These are phyloP conservation scores for Oscheius sp. DNA, from an alignment of 1,140 invertebrate species.

Conservation along the genomic window DNA sequence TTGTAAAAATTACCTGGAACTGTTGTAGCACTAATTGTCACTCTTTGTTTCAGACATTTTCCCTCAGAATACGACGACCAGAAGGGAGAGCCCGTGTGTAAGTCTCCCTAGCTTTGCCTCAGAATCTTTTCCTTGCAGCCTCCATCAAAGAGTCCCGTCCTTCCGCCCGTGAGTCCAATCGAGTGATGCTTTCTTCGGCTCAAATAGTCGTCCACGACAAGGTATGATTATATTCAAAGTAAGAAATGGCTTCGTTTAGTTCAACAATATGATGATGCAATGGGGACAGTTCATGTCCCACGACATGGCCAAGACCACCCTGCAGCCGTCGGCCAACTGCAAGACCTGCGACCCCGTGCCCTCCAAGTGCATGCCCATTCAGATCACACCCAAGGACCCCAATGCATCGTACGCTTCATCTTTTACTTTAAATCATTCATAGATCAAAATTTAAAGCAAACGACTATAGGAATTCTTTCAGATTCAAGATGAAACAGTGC, in stretches of 20 bases:
- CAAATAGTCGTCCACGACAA: slow-evolving; percentile 48
- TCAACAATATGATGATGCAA: slow-evolving; percentile 55
- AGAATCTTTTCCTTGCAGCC: slow-evolving; percentile 42
- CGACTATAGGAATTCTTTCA: slow-evolving; percentile 36
- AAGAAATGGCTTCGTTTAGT: slow-evolving; percentile 41
- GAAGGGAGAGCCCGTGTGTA: slow-evolving; percentile 49
- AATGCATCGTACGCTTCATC: slow-evolving; percentile 45
- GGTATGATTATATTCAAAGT: background rate
- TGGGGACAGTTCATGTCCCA: slow-evolving; percentile 61
- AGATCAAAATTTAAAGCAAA: slow-evolving; percentile 39
- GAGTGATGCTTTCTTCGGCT: slow-evolving; percentile 52
- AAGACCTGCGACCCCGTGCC: slow-evolving; percentile 54
- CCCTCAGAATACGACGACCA: slow-evolving; percentile 54
- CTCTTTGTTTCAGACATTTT: slow-evolving; percentile 43
- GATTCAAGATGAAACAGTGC: slow-evolving; percentile 54
- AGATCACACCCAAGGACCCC: slow-evolving; percentile 52
- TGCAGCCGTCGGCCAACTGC: slow-evolving; percentile 58
- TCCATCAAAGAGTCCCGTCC: slow-evolving; percentile 51
- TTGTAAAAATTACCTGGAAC: no score
- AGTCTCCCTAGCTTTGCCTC: slow-evolving; percentile 13
- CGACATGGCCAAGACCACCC: slow-evolving; percentile 57
- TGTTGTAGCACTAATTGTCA: no score
- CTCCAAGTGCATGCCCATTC: slow-evolving; percentile 57
- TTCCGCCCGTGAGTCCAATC: slow-evolving; percentile 53
- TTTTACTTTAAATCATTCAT: background rate